These are phyloP conservation scores for Hydropsyche tenuis DNA, from an alignment of 1,140 invertebrate species.

Conservation along the genomic window DNA sequence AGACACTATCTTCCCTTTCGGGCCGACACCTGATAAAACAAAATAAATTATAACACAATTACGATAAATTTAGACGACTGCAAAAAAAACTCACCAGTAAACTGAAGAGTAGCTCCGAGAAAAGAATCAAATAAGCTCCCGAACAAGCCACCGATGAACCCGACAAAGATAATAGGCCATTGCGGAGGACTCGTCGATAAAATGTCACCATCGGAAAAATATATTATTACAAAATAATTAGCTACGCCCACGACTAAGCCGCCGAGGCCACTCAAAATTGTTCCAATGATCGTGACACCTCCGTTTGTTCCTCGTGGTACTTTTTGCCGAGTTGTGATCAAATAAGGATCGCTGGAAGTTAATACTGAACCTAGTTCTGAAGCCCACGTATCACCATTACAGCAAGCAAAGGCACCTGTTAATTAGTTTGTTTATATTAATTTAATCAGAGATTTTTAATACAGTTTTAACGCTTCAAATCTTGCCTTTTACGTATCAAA, in stretches of 20 bases:
- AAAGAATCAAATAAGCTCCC: conserved; percentile 86
- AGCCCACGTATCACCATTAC: conserved; percentile 91
- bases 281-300: conserved; percentile 75
- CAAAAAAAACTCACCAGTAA: conserved; percentile 70
- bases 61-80: conserved; percentile 18
- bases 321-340: conserved; percentile 76
- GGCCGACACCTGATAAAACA: conserved; percentile 69
- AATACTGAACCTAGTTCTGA: conserved; percentile 87
- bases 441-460: no score
- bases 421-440: conserved; percentile 39
- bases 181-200: conserved; percentile 74
- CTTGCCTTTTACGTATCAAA: no score
- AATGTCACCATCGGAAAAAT: conserved; percentile 67
- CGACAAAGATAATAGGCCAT: conserved; percentile 80
- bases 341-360: conserved; percentile 69
- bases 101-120: conserved; percentile 85
- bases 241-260: conserved; percentile 77
- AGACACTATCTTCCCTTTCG: conserved; percentile 76
- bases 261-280: conserved; percentile 75
- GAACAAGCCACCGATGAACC: conserved; percentile 74
- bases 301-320: conserved; percentile 89
- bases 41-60: conserved; percentile 45
- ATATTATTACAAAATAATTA: conserved; percentile 73
- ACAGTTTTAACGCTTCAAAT: no score
- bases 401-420: conserved; percentile 77